A percentile compares a stretch with the other conserved stretches of the same genome.
These are phyloP conservation scores for Cynoglossus semilaevis DNA, from an alignment of 2,113 vertebrate genomes.

Conservation along the genomic window DNA sequence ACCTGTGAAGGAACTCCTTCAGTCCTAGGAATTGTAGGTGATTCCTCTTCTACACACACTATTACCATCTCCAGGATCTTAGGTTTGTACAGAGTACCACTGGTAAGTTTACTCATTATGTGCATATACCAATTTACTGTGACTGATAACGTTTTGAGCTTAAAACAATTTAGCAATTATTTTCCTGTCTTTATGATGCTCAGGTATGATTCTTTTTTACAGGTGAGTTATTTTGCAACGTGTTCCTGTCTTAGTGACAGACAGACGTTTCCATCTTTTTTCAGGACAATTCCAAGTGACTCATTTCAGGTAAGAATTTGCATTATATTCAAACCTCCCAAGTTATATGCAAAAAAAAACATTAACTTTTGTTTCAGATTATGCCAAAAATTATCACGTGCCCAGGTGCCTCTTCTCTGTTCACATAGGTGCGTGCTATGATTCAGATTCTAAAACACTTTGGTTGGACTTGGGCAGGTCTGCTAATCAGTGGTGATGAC, in stretches of 20 bases:
- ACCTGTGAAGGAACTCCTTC: slow-evolving; percentile 45
- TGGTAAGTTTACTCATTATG: slow-evolving; percentile 46
- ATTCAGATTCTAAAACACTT: slow-evolving; percentile 55
- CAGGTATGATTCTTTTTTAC: not conserved
- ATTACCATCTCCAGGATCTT: slow-evolving; percentile 52
- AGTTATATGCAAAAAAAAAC: too few species aligned
- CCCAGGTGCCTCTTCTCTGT: not conserved
- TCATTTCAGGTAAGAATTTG: too few species aligned
- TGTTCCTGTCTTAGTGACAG: slow-evolving; percentile 15
- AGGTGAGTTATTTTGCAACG: slow-evolving; percentile 45
- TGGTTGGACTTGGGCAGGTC: slow-evolving; percentile 45
- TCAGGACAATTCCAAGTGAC: too few species aligned
- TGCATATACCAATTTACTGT: too few species aligned
- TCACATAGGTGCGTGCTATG: slow-evolving; percentile 35
- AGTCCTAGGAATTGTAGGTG: slow-evolving; percentile 55
- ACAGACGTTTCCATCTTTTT: too few species aligned
- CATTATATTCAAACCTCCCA: too few species aligned
- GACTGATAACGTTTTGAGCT: too few species aligned
- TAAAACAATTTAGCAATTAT: too few species aligned
- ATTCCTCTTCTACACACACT: slow-evolving; percentile 56
- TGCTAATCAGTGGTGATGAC: slow-evolving; percentile 35
- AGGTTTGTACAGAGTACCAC: slow-evolving; percentile 52
- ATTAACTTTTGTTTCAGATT: too few species aligned
- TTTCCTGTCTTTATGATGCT: too few species aligned
- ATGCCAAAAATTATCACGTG: too few species aligned